Base-by-base conservation (phyloP, 2,888 invertebrate genomes). In the Bugulina stolonifera region DNA sequence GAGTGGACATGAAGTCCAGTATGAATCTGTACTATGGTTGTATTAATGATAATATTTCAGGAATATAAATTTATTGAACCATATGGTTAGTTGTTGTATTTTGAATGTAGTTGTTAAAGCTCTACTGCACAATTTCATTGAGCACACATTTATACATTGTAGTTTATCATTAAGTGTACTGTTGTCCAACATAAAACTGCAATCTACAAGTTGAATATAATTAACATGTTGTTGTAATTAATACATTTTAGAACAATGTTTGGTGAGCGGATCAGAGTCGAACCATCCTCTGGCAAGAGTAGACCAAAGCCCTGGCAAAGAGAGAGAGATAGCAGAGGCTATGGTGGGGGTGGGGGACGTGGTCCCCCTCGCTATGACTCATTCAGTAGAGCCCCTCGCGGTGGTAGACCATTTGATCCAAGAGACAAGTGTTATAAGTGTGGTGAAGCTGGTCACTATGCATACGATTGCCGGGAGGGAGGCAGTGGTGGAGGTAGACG, bases 381-480 rank as follows among this genome's bases (percentile, higher is more conserved):
- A 2, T 64, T 2, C 34, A 10, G 70, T 25, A 5, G 5, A 32
- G 35, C 70, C 3, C 10, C 58, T 27, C 43, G 43, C 23, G 76
- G 77, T 69, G 76, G 77, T 69, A 72, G 73, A 69, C 43, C 76
- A 35, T 73, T 72, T 35, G 70, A 72, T 43, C 76, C 73, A 23
- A 70, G 73, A 71, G 73, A 73, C 34, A 76, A 74, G 69, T 73
- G 73, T 71, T 76, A 76, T 75, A 75, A 77, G 75, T 72, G 54
- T 35, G 57, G 70, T 14, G 52, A 70, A n/a, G 35, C 27, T 22
- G 70, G 70, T 23, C 70, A 70, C 43, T 70, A 70, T 35, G 70
- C 70, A 3, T 70, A 70, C 23, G 70, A 70, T 32, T 70, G 70
- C 23, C 43, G 87, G 87, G 88, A 86, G 52, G 29, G 70, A 2